Evolutionary conservation across 2,797 vertebrate species (phyloP), one percentile per base, ranked within the genome.

Genomic region (Selene dorsalis): DNA sequence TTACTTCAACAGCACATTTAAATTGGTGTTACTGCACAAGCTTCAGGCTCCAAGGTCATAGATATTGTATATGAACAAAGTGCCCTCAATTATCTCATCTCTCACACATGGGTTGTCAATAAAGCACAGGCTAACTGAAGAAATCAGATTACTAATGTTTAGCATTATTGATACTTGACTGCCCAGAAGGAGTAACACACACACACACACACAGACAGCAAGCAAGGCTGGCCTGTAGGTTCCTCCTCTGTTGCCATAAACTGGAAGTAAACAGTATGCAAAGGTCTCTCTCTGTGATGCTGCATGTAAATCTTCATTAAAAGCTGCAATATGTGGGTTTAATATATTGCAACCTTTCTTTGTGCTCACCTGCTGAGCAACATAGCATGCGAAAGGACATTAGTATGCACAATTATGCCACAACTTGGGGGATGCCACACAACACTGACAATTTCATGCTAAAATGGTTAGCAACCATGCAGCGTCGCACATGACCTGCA

Each of bases 381-480:
- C 30, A 28, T 41, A 43, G 60, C 68, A 48, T 48, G 61, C 47
- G 57, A 0, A n/a, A 57, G 6, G n/a, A 69, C 20, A 79, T 69
- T 70, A 69, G 65, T 75, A 75, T 84, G 69, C 81, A 77, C 77
- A 35, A 79, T 67, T 85, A 78, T 68, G 63, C 38, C 39, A 75
- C 47, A 66, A 55, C 63, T 77, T 75, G 30, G 7, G 17, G 41
- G 24, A 26, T 76, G 64, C 77, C 47, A 57, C 41, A 66, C 67
- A 74, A 57, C 39, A 60, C 53, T 58, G 74, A 69, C 61, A 84
- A 79, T 80, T 80, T 73, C 39, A 69, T 80, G 50, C 47, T 77
- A 75, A 73, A 77, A 60, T 72, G 45, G 26, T 60, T 26, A 72
- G 53, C 48, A 73, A 48, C 71, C 77, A 79, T 60, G 24, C 71